Evolutionary conservation across 92 coral and sea anemone genomes (phyloP), one percentile per base, ranked within the genome.

Genomic region (Umimayanthus kanabou): DNA sequence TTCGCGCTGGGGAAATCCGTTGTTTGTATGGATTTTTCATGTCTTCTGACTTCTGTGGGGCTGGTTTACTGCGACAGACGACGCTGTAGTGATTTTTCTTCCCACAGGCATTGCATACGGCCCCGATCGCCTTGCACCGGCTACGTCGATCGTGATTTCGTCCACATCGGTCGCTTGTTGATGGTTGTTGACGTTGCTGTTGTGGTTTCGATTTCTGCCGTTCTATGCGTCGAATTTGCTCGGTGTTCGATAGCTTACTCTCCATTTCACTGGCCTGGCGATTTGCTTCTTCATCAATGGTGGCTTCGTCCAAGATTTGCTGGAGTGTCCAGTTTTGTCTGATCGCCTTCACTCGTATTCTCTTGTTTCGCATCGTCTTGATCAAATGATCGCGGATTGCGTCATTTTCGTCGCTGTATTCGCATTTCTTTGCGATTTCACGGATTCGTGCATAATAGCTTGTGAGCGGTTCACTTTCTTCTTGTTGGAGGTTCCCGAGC

Each of bases 401-500:
- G n/a, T 87, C 89, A 37, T 18, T 78, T 55, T 78, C 89, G 64
- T 79, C 86, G 25, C 23, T 39, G 53, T 61, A 79, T 69, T 70
- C 77, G 69, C 90, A 88, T 71, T 88, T 88, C 90, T 79, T 88
- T 16, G 86, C 86, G 50, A 88, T 80, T 39, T 88, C 80, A 42
- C 86, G 14, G 43, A 86, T 55, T n/a, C 86, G 85, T 43, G 90
- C 79, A 39, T 88, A 43, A 79, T 88, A 88, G 39, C 66, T 4
- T 39, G 85, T 76, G 61, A 87, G 71, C 18, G 86, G 43, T 85
- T 89, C 85, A 18, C 61, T 71, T 43, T 22, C 61, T 33, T 33
- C 37, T 33, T 33, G 37, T 33, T 33, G 37, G 37, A 33, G 37
- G 37, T 33, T 33, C 37, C 37, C 2, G 37, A 33, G 37, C 37